These are phyloP conservation scores for Galeopsomyia nigrocyanea DNA, from an alignment of 2,888 invertebrate species.

Conservation along the genomic window DNA sequence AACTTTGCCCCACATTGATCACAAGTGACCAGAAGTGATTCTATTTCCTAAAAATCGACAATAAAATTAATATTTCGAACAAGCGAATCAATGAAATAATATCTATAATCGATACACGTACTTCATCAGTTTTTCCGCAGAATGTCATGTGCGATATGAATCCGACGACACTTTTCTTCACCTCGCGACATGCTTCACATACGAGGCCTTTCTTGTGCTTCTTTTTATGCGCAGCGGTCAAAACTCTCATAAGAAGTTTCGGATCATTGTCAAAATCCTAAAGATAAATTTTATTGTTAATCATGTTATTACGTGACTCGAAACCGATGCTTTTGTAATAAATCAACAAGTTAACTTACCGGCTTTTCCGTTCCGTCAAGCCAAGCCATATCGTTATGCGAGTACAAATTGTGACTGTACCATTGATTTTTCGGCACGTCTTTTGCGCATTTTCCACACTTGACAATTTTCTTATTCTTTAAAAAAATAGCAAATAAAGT, in stretches of 20 bases:
- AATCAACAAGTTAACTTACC: constrained; percentile 65
- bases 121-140: constrained; percentile 74
- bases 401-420: constrained; percentile 70
- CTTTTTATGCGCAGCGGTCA: constrained; percentile 69
- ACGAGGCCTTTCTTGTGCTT: constrained; percentile 65
- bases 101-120: constrained; percentile 54
- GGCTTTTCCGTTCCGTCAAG: constrained; percentile 70
- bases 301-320: background rate
- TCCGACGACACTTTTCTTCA: constrained; percentile 70
- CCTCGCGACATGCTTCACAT: constrained; percentile 72
- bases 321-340: background rate
- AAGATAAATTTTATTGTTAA: constrained; percentile 22
- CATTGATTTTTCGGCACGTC: constrained; percentile 67
- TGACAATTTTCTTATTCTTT: constrained; percentile 17
- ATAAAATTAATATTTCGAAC: constrained; percentile 4
- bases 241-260: constrained; percentile 68
- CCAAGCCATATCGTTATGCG: constrained; percentile 75
- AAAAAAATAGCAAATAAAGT: background rate
- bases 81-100: constrained; percentile 13
- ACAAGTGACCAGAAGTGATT: constrained; percentile 71
- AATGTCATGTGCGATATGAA: constrained; percentile 75
- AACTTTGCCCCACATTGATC: constrained; percentile 71
- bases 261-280: constrained; percentile 72
- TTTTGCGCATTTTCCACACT: constrained; percentile 70
- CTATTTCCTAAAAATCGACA: constrained; percentile 54